These are phyloP conservation scores for Octodon degus DNA, from an alignment of 2,113 vertebrate genomes.

Conservation along the genomic window DNA sequence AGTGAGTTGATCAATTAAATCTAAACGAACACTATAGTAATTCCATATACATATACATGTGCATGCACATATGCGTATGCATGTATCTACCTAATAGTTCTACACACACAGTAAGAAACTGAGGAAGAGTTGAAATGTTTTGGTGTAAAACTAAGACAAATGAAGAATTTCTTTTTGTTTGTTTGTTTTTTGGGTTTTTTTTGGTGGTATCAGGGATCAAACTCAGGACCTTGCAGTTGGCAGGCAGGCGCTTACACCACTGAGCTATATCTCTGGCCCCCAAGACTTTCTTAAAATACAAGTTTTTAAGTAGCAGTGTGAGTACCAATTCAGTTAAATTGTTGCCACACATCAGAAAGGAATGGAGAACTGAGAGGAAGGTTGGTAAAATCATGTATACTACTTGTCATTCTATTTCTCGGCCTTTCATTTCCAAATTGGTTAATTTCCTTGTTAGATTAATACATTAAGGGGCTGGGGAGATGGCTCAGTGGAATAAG, in stretches of 20 bases:
- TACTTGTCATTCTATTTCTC: background rate
- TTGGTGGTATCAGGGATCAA: no score
- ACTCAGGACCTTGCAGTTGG: no score
- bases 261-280: no score
- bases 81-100: background rate
- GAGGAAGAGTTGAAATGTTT: background rate
- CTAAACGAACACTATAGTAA: background rate
- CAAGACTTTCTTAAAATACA: slow-evolving; percentile 3
- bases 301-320: background rate
- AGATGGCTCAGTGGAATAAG: no score
- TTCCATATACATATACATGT: background rate
- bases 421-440: slow-evolving; percentile 3
- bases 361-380: background rate
- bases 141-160: background rate
- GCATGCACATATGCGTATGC: background rate
- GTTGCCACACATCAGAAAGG: slow-evolving; percentile 20
- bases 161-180: background rate
- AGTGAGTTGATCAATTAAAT: background rate
- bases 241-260: no score
- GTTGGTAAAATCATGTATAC: background rate
- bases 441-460: background rate
- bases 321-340: slow-evolving; percentile 26
- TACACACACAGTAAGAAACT: slow-evolving; percentile 21
- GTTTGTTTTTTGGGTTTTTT: no score
- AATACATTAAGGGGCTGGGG: background rate